These are phyloP conservation scores for Sesia apiformis DNA, from an alignment of 2,888 invertebrate species.

Conservation along the genomic window DNA sequence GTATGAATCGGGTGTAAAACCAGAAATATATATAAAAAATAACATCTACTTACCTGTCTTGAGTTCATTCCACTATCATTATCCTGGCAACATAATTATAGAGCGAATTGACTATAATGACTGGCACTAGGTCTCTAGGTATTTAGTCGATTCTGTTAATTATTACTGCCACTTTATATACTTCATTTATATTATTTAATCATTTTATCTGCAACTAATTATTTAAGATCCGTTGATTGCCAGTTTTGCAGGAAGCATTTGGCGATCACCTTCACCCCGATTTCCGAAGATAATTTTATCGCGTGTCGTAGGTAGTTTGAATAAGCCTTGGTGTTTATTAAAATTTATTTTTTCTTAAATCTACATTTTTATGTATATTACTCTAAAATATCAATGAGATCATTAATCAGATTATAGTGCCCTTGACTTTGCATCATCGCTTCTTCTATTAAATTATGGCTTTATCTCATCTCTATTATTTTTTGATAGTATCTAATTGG, in stretches of 20 bases:
- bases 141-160: no score
- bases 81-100: background rate
- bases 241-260: slow-evolving; percentile 35
- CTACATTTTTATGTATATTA: background rate
- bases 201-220: slow-evolving; percentile 11
- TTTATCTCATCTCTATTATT: no score
- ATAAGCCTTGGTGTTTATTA: slow-evolving; percentile 27
- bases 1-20: background rate
- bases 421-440: no score
- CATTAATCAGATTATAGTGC: no score
- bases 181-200: background rate
- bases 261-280: slow-evolving; percentile 52
- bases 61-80: background rate
- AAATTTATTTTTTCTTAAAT: slow-evolving; percentile 3
- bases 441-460: no score
- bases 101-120: background rate
- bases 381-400: no score
- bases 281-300: slow-evolving; percentile 29
- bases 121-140: no score
- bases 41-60: background rate
- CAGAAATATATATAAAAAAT: background rate
- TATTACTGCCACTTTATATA: no score
- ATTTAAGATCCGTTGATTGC: slow-evolving; percentile 12
- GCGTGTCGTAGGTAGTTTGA: slow-evolving; percentile 32
- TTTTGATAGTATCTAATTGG: no score